A percentile compares a stretch with the other conserved stretches of the same genome.
Conservation (phyloP, 2,797 vertebrate species). For the Coranthus polyacanthus region DNA sequence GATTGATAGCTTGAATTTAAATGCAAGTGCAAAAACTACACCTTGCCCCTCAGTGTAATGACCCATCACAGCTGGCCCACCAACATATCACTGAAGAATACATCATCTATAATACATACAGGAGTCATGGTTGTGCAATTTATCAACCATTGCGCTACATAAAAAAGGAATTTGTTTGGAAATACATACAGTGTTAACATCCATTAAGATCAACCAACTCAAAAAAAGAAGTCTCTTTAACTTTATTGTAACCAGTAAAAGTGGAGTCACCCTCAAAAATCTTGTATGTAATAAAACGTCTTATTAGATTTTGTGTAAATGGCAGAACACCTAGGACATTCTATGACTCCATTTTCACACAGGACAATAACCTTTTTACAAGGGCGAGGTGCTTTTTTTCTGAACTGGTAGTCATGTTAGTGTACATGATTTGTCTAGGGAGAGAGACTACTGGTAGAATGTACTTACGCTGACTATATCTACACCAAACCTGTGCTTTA, state of each 20-base stretch:
- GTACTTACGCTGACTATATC: not conserved
- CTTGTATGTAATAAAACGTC: constrained; percentile 22
- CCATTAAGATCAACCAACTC: not conserved
- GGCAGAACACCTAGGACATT: constrained; percentile 13
- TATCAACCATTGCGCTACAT: too few relatives aligned
- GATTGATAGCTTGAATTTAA: too few relatives aligned
- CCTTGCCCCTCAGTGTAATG: too few relatives aligned
- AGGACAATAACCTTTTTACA: constrained; percentile 41
- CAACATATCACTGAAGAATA: too few relatives aligned
- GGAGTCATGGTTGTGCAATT: too few relatives aligned
- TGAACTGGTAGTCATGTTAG: not conserved
- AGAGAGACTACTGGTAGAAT: not conserved
- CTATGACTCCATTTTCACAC: constrained; percentile 18
- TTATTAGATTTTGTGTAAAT: constrained; percentile 32
- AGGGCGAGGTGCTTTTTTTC: not conserved
- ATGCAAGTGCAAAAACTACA: too few relatives aligned
- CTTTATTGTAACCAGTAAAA: constrained; percentile 12
- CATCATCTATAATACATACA: too few relatives aligned
- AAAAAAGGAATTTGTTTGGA: not conserved
- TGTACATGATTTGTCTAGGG: not conserved
- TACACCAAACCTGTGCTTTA: too few relatives aligned
- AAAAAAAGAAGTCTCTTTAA: not conserved
- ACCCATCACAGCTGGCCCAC: too few relatives aligned
- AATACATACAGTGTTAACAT: not conserved
- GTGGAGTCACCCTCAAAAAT: constrained; percentile 1